phyloP scores from a whole-genome alignment of 2,797 vertebrate species.

The Crypturellus tataupa region DNA sequence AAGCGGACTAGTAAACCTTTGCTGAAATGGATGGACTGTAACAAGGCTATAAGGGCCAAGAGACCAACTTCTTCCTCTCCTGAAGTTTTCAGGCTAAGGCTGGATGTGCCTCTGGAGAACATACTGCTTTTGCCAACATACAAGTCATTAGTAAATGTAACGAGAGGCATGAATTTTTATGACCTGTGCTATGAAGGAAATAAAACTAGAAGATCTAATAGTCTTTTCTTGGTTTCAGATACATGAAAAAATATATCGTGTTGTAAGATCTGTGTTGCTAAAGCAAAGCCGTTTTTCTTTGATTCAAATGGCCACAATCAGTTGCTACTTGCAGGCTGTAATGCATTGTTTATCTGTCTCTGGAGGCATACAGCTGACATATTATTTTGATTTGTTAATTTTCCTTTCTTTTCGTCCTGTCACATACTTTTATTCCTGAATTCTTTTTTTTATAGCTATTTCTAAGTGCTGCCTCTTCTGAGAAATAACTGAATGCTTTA shows the following conservation, averaged over 20 bases:
- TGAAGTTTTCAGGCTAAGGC: not conserved
- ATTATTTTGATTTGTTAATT: conserved; percentile 23
- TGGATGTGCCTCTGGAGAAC: not conserved
- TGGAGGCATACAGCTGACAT: not conserved
- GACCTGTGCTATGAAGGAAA: not conserved
- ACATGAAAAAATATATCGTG: not conserved
- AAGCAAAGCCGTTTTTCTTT: not conserved
- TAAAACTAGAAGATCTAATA: not conserved
- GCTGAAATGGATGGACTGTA: not conserved
- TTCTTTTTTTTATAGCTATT: conserved; percentile 25
- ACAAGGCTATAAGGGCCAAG: not conserved
- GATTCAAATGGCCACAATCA: conserved; percentile 12
- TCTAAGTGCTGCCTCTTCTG: conserved; percentile 29
- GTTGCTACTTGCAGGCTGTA: conserved; percentile 31
- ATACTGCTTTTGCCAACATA: not conserved
- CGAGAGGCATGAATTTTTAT: conserved; percentile 5
- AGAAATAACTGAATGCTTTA: conserved; percentile 40
- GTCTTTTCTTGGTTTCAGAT: conserved; percentile 1
- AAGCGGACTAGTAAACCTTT: conserved; percentile 2
- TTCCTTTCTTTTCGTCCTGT: conserved; percentile 28
- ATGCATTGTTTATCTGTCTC: conserved; percentile 4
- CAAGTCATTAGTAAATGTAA: not conserved
- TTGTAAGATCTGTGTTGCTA: not conserved
- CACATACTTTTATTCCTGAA: not conserved
- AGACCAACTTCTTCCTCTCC: not conserved